Base-by-base conservation (phyloP, 2,113 vertebrate genomes). In the Misgurnus mizolepis region DNA sequence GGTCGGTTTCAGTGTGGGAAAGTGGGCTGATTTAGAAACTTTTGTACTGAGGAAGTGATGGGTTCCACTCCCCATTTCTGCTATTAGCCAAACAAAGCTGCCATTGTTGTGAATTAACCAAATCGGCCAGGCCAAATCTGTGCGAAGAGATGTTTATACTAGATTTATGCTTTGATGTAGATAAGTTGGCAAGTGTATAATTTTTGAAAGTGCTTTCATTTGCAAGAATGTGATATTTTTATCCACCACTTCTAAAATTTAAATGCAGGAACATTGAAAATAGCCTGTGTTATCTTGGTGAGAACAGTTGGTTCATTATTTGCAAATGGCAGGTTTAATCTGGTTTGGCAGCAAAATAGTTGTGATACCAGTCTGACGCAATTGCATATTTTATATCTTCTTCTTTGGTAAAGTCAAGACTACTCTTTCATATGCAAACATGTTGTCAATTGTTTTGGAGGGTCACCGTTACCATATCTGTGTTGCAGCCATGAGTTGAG, bases 31-130 rank as follows among this genome's bases (percentile, higher is more conserved):
- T 55, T 68, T 14, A 73, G 67, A 56, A 53, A 56, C 53, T 70
- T 22, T 55, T 18, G 11, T 27, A 45, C 41, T 61, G n/a, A 74
- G 67, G 73, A 72, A 56, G 15, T 39, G 56, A 41, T n/a, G 40
- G 73, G 50, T 61, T 82, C 82, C 50, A 69, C 80, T 76, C 18
- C 7, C 70, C 45, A 56, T 75, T 68, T 82, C 58, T 85, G 50
- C 80, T 55, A 58, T 77, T 56, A 41, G 4, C 0, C 61, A 71
- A 68, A 85, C 80, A 82, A 75, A 62, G 77, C 65, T 58, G 15
- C 50, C 77, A 67, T 85, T 85, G 72, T 84, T 58, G 17, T 45
- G 49, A 82, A 71, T 71, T 6, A 56, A 39, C 80, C 72, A 80
- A 22, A 80, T n/a, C 53, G 70, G 11, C 15, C 34, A 0, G 2